These are phyloP conservation scores for Lontra canadensis DNA, from an alignment of 2,113 vertebrate genomes.

Conservation along the genomic window DNA sequence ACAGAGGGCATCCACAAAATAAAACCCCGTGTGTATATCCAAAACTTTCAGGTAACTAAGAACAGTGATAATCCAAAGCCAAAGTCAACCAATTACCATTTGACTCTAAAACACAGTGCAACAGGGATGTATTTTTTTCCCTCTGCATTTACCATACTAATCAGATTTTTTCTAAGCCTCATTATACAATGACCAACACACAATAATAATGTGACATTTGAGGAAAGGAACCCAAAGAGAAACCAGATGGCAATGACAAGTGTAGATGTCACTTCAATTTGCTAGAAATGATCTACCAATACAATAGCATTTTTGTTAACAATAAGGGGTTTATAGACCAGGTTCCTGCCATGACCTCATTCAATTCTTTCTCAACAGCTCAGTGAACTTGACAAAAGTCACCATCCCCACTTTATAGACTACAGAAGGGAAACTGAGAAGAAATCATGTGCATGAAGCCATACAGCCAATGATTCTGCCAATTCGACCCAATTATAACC, in stretches of 20 bases:
- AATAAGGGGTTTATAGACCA: background rate
- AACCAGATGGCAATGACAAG: background rate
- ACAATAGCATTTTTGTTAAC: background rate
- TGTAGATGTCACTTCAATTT: background rate
- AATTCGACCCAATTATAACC: background rate
- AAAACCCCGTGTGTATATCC: background rate
- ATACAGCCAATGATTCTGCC: background rate
- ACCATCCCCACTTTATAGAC: background rate
- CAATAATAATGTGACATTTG: background rate
- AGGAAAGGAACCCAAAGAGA: background rate
- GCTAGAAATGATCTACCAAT: background rate
- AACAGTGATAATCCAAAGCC: background rate
- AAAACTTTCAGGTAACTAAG: constrained; percentile 14
- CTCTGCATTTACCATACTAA: background rate
- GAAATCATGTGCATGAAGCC: background rate
- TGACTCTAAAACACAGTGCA: background rate
- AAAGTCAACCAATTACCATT: constrained; percentile 8
- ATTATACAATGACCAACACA: background rate
- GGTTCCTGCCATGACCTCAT: background rate
- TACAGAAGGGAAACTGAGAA: background rate
- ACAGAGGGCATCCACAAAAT: background rate
- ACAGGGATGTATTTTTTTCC: background rate
- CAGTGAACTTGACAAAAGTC: background rate
- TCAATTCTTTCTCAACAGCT: background rate
- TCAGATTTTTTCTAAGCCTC: background rate